Conservation (phyloP, 2,797 vertebrate species). For the Sarcoramphus papa region DNA sequence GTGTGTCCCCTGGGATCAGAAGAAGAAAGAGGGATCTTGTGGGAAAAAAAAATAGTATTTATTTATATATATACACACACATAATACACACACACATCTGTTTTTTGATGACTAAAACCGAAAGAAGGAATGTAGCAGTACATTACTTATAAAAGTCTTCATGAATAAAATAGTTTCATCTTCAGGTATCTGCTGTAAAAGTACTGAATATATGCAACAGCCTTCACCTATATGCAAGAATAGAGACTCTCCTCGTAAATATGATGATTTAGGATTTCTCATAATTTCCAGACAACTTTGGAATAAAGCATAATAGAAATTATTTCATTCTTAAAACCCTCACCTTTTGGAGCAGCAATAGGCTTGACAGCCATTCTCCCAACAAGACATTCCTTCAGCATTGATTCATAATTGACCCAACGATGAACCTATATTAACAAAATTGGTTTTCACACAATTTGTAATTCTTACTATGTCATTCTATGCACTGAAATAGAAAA, state of each 20-base stretch:
- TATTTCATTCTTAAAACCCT: neutral
- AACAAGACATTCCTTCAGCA: conserved; percentile 94
- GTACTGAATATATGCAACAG: neutral
- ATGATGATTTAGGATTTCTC: neutral
- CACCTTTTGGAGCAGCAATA: conserved; percentile 79
- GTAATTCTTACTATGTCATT: neutral
- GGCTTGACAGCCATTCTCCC: conserved; percentile 87
- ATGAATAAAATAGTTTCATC: neutral
- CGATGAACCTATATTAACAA: conserved; percentile 84
- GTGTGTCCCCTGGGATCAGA: neutral
- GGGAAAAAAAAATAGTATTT: too few species aligned
- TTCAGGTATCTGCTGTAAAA: neutral
- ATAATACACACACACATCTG: neutral
- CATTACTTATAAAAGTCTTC: neutral
- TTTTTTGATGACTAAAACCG: neutral
- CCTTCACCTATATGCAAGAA: neutral
- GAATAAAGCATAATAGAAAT: neutral
- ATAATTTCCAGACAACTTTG: neutral
- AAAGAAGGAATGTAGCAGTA: neutral
- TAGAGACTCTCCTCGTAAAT: neutral
- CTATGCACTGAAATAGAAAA: neutral
- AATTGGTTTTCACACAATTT: neutral
- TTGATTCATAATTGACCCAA: conserved; percentile 98
- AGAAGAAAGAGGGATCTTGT: neutral
- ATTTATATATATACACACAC: neutral